Conservation (phyloP, 2,113 vertebrate genomes). For the Pluvianellus socialis region DNA sequence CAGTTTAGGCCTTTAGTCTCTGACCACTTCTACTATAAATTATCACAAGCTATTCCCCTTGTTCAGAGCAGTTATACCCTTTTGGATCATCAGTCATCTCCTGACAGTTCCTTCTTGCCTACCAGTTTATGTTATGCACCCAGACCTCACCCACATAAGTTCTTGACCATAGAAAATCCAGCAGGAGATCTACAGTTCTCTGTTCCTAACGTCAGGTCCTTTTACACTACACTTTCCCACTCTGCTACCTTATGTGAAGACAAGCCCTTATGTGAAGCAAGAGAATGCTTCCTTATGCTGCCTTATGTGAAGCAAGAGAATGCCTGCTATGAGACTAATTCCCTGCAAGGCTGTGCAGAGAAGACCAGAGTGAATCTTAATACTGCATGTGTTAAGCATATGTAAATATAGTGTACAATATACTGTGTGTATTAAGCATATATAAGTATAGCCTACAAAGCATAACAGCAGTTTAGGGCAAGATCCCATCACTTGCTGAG, state of each 20-base stretch:
- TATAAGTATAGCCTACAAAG: not conserved
- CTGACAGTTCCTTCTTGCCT: not conserved
- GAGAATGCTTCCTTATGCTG: not conserved
- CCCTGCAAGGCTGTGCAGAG: not conserved
- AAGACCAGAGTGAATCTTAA: not conserved
- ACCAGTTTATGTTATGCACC: not conserved
- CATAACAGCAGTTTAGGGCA: not conserved
- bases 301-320: fast-evolving
- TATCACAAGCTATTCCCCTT: not conserved
- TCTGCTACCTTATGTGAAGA: fast-evolving
- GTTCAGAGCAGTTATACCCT: not conserved
- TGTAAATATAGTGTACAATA: too few relatives aligned
- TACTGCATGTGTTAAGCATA: too few relatives aligned
- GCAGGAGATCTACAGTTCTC: not conserved
- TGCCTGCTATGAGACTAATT: not conserved
- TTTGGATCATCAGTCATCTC: not conserved
- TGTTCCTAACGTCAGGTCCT: not conserved
- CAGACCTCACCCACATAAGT: not conserved
- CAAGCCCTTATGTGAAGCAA: not conserved
- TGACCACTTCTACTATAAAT: not conserved
- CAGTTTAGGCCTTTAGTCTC: not conserved
- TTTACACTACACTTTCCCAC: not conserved
- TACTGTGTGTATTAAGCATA: too few relatives aligned
- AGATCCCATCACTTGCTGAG: not conserved
- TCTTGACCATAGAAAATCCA: not conserved